phyloP scores from a whole-genome alignment of 2,113 vertebrate species.

The Oryzias celebensis region DNA sequence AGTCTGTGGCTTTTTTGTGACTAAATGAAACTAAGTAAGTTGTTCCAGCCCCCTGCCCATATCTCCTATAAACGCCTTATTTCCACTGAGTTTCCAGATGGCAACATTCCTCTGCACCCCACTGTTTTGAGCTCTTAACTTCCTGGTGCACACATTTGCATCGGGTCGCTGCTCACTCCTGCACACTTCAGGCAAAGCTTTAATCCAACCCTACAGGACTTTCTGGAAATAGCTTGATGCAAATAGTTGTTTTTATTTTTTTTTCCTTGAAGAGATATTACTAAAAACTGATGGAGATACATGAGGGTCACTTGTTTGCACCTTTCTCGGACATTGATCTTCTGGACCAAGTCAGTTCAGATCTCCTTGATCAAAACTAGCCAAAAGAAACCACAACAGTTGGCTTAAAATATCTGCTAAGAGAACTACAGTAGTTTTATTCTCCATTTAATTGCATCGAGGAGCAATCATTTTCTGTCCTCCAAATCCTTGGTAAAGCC shows the following conservation, averaged over 20 bases:
- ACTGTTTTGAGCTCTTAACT: conserved; percentile 58
- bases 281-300: conserved; percentile 6
- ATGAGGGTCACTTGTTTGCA: conserved; percentile 4
- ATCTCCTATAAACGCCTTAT: conserved; percentile 59
- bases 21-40: conserved; percentile 51
- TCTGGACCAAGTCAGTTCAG: conserved; percentile 24
- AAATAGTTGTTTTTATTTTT: conserved; percentile 39
- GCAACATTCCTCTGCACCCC: conserved; percentile 53
- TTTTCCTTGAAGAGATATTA: neutral
- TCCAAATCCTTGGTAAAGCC: conserved; percentile 77
- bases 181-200: conserved; percentile 58
- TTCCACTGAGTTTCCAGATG: conserved; percentile 74
- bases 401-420: conserved; percentile 60
- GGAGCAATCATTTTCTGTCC: conserved; percentile 75
- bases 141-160: conserved; percentile 66
- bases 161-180: conserved; percentile 68
- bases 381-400: conserved; percentile 49
- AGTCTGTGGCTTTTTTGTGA: conserved; percentile 51
- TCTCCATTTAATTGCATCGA: conserved; percentile 76
- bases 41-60: conserved; percentile 45
- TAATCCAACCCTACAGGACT: conserved; percentile 64
- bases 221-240: conserved; percentile 58
- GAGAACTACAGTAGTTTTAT: conserved; percentile 71
- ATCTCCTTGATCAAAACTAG: conserved; percentile 14
- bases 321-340: conserved; percentile 25